These are phyloP conservation scores for Emydura subglobosa DNA, from an alignment of 2,113 vertebrate genomes.

Conservation along the genomic window DNA sequence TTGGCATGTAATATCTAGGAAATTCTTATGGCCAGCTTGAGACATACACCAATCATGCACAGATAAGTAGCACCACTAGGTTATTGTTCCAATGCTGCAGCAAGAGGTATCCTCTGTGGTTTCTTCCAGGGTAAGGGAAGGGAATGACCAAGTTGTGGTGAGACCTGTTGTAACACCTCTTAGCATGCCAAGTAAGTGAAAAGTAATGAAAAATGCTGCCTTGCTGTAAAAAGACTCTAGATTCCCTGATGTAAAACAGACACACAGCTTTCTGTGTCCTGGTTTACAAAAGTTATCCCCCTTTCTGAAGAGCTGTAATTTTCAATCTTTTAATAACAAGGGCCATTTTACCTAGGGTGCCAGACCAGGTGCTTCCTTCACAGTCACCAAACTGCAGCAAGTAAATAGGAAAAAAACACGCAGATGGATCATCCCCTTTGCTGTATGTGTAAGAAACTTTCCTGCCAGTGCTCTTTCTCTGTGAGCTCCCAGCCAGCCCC, in stretches of 20 bases:
- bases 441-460: neutral
- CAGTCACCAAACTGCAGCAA: slow-evolving; percentile 27
- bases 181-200: neutral
- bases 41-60: neutral
- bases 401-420: slow-evolving; percentile 27
- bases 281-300: neutral
- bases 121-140: neutral
- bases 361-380: neutral
- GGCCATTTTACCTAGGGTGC: slow-evolving; percentile 7
- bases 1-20: neutral
- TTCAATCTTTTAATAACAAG: neutral
- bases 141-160: neutral
- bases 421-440: neutral
- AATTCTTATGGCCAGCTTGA: neutral
- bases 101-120: neutral
- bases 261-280: neutral
- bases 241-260: neutral
- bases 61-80: neutral
- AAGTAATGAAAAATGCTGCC: neutral
- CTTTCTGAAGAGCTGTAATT: neutral
- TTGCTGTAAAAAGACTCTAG: neutral
- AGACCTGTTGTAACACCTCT: neutral
- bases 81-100: neutral
- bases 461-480: slow-evolving; percentile 32
- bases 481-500: neutral